Evolutionary conservation across 2,888 invertebrate genomes (phyloP).

Genomic region (Drosophila meridiana): DNA sequence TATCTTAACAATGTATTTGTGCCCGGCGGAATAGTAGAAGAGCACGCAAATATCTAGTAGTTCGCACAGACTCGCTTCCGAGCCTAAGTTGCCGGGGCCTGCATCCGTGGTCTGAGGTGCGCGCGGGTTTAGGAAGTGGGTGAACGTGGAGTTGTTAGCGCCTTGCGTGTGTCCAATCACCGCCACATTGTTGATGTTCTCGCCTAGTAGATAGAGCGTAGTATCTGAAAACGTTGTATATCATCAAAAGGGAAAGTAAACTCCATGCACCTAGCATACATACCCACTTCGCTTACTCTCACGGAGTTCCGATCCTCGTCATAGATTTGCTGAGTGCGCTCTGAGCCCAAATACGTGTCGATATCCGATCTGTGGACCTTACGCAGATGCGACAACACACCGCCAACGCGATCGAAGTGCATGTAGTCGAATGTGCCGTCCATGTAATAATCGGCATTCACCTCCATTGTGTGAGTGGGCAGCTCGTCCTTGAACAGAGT

Average conservation of each 20-base stretch:
- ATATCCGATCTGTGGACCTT: constrained; percentile 83
- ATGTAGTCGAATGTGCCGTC: constrained; percentile 84
- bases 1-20: constrained; percentile 85
- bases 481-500: constrained; percentile 77
- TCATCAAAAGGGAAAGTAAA: neutral
- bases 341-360: constrained; percentile 76
- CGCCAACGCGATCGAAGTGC: constrained; percentile 84
- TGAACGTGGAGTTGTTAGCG: constrained; percentile 66
- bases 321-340: constrained; percentile 72
- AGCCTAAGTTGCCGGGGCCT: constrained; percentile 71
- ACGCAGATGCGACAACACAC: constrained; percentile 84
- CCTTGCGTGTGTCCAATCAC: constrained; percentile 80
- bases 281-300: constrained; percentile 77
- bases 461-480: constrained; percentile 64
- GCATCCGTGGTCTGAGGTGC: constrained; percentile 52
- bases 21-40: constrained; percentile 84
- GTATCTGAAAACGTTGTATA: constrained; percentile 64
- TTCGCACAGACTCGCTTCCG: constrained; percentile 80
- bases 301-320: constrained; percentile 75
- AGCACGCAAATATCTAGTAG: constrained; percentile 83
- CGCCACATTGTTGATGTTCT: constrained; percentile 80
- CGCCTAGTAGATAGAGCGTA: constrained; percentile 80
- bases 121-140: constrained; percentile 77
- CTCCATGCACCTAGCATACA: constrained; percentile 18
- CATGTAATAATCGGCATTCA: constrained; percentile 80